phyloP scores from a whole-genome alignment of 53 echinoderm and acorn worm genomes.

The Echinarachnius parma region DNA sequence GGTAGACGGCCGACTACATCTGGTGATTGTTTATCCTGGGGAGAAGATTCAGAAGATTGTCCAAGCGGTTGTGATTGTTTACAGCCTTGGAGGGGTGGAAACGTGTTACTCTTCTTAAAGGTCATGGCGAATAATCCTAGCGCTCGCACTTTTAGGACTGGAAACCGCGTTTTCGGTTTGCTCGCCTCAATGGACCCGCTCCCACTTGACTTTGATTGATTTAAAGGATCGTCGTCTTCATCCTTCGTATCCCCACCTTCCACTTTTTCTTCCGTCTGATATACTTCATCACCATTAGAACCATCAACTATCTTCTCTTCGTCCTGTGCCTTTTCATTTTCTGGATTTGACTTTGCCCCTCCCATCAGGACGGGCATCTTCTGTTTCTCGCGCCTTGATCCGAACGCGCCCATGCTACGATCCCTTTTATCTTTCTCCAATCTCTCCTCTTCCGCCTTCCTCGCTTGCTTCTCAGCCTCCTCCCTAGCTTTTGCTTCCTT shows the following conservation, averaged over 20 bases:
- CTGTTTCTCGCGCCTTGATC: slow-evolving; percentile 1
- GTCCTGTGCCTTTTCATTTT: slow-evolving; percentile 1
- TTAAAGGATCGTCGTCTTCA: neutral
- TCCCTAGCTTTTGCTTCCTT: neutral
- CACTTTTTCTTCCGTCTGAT: neutral
- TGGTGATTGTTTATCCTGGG: neutral
- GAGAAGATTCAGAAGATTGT: neutral
- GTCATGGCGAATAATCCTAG: slow-evolving; percentile 75
- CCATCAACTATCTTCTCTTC: neutral
- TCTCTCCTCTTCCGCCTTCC: neutral
- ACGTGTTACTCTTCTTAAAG: neutral
- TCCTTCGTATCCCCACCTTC: neutral
- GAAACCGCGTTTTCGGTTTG: slow-evolving; percentile 52
- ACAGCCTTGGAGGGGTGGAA: neutral
- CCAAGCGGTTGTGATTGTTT: neutral
- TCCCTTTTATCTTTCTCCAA: slow-evolving; percentile 3
- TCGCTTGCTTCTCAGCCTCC: neutral
- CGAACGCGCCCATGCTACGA: neutral
- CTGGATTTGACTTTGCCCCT: neutral
- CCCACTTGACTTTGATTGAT: neutral
- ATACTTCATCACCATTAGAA: neutral
- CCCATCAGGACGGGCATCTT: slow-evolving; percentile 6
- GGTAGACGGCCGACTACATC: neutral
- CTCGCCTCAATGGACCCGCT: neutral
- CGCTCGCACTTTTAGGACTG: slow-evolving; percentile 64